Conservation (phyloP, 53 echinoderm and acorn worm species). For the Crossaster papposus region DNA sequence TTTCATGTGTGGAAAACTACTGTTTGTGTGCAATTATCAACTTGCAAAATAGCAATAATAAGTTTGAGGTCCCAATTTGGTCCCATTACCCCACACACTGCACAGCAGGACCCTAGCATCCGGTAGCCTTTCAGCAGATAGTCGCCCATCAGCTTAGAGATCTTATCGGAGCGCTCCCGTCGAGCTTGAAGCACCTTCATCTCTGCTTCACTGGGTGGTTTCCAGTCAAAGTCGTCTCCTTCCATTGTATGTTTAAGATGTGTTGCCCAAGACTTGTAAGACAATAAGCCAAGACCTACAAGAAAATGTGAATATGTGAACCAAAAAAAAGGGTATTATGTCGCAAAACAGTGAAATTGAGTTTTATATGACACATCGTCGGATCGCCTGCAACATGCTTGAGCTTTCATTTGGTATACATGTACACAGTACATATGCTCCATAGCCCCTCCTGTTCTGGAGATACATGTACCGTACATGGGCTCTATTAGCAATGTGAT, state of each 20-base stretch:
- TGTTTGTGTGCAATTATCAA: too few species aligned
- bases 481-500: too few species aligned
- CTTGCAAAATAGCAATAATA: too few species aligned
- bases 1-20: too few species aligned
- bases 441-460: too few species aligned
- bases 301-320: background rate
- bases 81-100: slow-evolving; percentile 77
- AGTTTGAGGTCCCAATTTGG: background rate
- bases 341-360: too few species aligned
- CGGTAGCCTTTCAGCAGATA: slow-evolving; percentile 94
- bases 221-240: slow-evolving; percentile 81
- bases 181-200: slow-evolving; percentile 95
- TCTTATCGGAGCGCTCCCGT: slow-evolving; percentile 96
- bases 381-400: too few species aligned
- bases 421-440: too few species aligned
- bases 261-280: background rate
- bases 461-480: too few species aligned
- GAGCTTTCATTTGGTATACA: too few species aligned
- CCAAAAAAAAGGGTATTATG: too few species aligned
- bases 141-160: slow-evolving; percentile 98
- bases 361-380: too few species aligned
- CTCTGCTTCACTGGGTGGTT: slow-evolving; percentile 94
- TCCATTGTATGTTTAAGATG: background rate
- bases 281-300: background rate
- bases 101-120: slow-evolving; percentile 95